phyloP scores from a whole-genome alignment of 2,888 invertebrate species.

The Nysson spinosus region DNA sequence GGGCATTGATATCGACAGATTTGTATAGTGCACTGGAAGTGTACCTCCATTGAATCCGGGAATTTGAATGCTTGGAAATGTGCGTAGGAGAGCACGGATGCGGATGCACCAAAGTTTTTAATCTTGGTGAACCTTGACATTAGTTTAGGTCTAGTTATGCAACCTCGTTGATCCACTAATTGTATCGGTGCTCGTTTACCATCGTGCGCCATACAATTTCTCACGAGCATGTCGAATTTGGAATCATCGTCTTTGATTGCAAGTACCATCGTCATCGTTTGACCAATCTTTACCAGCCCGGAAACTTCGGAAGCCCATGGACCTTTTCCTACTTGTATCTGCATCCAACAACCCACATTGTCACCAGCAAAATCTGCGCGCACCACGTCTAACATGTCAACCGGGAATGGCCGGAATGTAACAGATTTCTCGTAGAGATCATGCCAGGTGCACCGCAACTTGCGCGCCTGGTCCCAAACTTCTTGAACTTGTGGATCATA shows the following conservation, averaged over 20 bases:
- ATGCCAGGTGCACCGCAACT: constrained; percentile 95
- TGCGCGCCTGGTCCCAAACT: constrained; percentile 96
- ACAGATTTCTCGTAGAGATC: constrained; percentile 97
- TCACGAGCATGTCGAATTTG: constrained; percentile 96
- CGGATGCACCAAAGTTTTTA: constrained; percentile 95
- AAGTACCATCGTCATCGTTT: constrained; percentile 97
- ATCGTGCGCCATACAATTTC: constrained; percentile 96
- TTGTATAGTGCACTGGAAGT: constrained; percentile 96
- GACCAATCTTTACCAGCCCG: constrained; percentile 95
- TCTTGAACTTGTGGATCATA: constrained; percentile 95
- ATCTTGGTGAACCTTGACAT: constrained; percentile 97
- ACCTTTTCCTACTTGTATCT: constrained; percentile 96
- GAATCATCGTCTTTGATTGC: constrained; percentile 97
- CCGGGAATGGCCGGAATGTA: constrained; percentile 95
- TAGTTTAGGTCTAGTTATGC: constrained; percentile 93
- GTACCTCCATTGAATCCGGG: constrained; percentile 97
- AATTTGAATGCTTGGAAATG: constrained; percentile 98
- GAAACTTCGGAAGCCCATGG: constrained; percentile 98
- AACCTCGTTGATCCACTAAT: constrained; percentile 94
- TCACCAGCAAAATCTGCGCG: constrained; percentile 96
- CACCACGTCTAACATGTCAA: constrained; percentile 97
- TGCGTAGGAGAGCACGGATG: constrained; percentile 93
- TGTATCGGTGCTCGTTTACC: constrained; percentile 96
- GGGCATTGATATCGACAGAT: constrained; percentile 96
- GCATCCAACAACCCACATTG: constrained; percentile 98